Base-by-base conservation (phyloP, 2,888 invertebrate species). In the Eupithecia subumbrata region DNA sequence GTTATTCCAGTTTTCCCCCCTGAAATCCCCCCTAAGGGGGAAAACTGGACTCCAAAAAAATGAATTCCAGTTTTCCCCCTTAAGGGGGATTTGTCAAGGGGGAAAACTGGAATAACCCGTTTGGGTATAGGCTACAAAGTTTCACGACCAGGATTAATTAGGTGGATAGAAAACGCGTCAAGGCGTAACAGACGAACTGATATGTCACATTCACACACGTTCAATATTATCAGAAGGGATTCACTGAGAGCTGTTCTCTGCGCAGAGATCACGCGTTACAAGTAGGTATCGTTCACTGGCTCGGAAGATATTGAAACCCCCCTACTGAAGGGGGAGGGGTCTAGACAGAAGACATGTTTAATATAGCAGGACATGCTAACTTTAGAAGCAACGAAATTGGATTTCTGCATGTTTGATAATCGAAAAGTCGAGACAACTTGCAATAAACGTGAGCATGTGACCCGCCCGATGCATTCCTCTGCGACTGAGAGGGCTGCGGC, bases 311-410 rank as follows among this genome's bases (percentile, higher is more conserved):
- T 73, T 48, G 71, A 64, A 37, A 63, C 68, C 43, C 22, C 22
- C 22, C 22, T 16, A 9, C 12, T 1, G 45, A 37, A 37, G 25
- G 40, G 71, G 11, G 56, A 18, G 34, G 34, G 30, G 74, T 75
- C 75, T 75, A 75, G 74, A 77, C 76, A 77, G 72, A 74, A 56
- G 72, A 72, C 74, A 75, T 74, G 70, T 74, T 67, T 75, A 70
- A 72, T 74, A 70, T 72, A 67, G 60, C 60, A 74, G 52, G 48
- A 74, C 74, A 66, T 48, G 74, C 45, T 74, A 72, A 74, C 72
- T 74, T 74, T 69, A 56, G 45, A 72, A 73, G 63, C 63, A 48
- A 37, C 71, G 43, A 71, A 75, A 77, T 77, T 77, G 64, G 75
- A 73, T 73, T 71, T 71, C 70, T 64, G 64, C 67, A 73, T 77